Evolutionary conservation across 2,797 vertebrate genomes (phyloP).

Genomic region (Argyrosomus regius): DNA sequence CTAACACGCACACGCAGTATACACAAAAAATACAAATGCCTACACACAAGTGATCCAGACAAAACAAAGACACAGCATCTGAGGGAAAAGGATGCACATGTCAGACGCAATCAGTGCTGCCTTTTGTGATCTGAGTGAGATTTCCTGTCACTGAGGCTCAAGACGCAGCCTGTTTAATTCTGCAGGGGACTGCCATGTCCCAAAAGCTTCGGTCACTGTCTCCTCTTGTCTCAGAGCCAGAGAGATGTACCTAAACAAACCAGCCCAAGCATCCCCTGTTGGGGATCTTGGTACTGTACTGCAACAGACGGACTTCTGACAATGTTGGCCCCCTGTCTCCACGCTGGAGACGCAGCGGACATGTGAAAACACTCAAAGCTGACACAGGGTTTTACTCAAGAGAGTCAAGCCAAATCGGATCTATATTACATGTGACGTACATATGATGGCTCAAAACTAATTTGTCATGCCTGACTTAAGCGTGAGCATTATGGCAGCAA

Average conservation of each 20-base stretch:
- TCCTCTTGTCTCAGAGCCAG: conserved; percentile 64
- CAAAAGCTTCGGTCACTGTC: conserved; percentile 73
- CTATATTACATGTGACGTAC: conserved; percentile 70
- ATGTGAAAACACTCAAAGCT: conserved; percentile 66
- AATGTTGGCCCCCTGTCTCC: conserved; percentile 36
- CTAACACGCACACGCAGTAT: neutral
- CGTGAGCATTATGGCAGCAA: conserved; percentile 11
- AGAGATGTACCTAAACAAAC: conserved; percentile 69
- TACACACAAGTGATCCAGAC: conserved; percentile 68
- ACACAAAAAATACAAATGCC: conserved; percentile 55
- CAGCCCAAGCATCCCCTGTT: conserved; percentile 48
- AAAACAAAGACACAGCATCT: conserved; percentile 79
- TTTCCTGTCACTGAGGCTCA: conserved; percentile 77
- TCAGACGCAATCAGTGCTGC: conserved; percentile 81
- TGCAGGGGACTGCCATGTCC: conserved; percentile 75
- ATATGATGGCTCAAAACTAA: conserved; percentile 74
- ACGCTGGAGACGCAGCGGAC: conserved; percentile 46
- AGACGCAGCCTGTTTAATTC: conserved; percentile 79
- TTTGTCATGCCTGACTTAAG: conserved; percentile 73
- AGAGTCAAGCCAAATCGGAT: conserved; percentile 76
- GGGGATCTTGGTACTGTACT: conserved; percentile 42
- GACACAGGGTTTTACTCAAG: conserved; percentile 58
- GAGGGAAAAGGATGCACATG: conserved; percentile 78
- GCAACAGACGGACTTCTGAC: conserved; percentile 61
- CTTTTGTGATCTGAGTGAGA: conserved; percentile 81